phyloP scores from a whole-genome alignment of 2,797 vertebrate species.

The Anguilla marmorata region DNA sequence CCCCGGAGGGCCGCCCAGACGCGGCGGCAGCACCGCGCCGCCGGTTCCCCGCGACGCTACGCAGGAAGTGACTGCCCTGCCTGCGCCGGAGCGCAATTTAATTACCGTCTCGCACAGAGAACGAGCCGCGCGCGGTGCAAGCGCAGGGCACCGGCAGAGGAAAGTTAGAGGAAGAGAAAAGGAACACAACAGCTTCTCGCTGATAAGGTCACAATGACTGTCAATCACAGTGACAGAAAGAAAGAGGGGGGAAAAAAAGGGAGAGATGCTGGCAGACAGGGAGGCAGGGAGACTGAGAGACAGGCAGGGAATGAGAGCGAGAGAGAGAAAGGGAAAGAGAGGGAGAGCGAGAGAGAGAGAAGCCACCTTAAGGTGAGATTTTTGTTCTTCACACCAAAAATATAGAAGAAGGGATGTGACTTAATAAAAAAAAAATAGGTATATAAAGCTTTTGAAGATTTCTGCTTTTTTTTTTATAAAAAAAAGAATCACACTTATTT shows the following conservation, averaged over 20 bases:
- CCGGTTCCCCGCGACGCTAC: not conserved
- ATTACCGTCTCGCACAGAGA: constrained; percentile 2
- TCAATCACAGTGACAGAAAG: not conserved
- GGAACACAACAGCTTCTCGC: not conserved
- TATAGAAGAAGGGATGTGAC: not conserved
- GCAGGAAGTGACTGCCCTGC: not conserved
- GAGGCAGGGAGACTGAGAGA: not conserved
- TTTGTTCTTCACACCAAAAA: not conserved
- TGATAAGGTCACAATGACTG: not conserved
- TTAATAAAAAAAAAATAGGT: not conserved
- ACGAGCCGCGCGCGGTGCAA: not conserved
- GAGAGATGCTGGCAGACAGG: not conserved
- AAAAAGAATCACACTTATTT: constrained; percentile 1
- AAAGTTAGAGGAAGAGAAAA: not conserved
- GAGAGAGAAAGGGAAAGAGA: not conserved
- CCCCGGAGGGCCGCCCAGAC: not conserved
- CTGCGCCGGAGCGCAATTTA: constrained; percentile 4
- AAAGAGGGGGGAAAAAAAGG: not conserved
- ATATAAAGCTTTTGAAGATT: not conserved
- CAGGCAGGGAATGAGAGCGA: not conserved
- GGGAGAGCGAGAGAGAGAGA: not conserved
- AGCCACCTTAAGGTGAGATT: constrained; percentile 7
- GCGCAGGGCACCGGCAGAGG: not conserved
- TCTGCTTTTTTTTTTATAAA: not conserved
- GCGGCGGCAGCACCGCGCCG: not conserved